phyloP scores from a whole-genome alignment of 2,888 invertebrate species.

The Pristionchus entomophagus region DNA sequence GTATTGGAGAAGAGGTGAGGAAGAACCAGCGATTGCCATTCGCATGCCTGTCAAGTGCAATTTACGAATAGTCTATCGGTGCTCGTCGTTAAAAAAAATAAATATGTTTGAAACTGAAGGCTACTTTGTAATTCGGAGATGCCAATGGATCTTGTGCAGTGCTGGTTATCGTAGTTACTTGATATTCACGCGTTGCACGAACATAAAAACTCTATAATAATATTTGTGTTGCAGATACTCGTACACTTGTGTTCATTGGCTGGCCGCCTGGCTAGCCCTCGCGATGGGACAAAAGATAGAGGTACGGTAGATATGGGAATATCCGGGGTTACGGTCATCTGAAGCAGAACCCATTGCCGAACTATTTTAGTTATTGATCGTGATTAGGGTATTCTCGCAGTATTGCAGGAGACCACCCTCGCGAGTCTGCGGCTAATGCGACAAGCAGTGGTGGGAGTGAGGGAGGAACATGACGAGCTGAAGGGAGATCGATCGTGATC shows the following conservation, averaged over 20 bases:
- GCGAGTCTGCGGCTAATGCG: constrained; percentile 22
- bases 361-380: too few relatives aligned
- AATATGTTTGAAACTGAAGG: too few relatives aligned
- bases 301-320: not conserved
- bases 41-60: too few relatives aligned
- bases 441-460: not conserved
- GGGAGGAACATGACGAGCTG: not conserved
- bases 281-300: constrained; percentile 42
- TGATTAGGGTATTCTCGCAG: too few relatives aligned
- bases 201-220: too few relatives aligned
- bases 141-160: too few relatives aligned
- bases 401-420: not conserved
- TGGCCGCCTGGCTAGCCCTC: constrained; percentile 33
- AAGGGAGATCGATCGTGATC: constrained; percentile 12
- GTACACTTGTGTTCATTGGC: constrained; percentile 40
- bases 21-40: too few relatives aligned
- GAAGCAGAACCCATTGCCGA: too few relatives aligned
- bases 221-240: not conserved
- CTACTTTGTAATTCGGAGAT: too few relatives aligned
- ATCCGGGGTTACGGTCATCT: not conserved
- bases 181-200: too few relatives aligned
- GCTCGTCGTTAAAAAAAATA: not conserved
- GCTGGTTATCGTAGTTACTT: too few relatives aligned
- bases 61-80: not conserved
- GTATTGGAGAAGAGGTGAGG: constrained; percentile 22